These are phyloP conservation scores for Basileuterus tristriatus DNA, from an alignment of 2,797 vertebrate genomes.

Conservation along the genomic window DNA sequence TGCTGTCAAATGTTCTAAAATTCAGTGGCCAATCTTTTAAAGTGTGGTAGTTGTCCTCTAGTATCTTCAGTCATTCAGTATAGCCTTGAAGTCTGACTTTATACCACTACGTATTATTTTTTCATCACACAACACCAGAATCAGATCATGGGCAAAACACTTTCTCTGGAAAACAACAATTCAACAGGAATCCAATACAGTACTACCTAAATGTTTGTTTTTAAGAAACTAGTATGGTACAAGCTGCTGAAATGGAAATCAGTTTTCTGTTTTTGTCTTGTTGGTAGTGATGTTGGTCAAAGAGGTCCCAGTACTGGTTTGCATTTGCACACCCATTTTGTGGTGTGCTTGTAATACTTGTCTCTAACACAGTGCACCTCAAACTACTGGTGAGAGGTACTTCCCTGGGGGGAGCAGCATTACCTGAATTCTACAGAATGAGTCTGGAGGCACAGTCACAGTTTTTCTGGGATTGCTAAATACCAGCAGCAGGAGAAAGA, in stretches of 20 bases:
- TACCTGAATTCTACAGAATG: not conserved
- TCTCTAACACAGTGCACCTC: not conserved
- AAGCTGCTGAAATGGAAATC: not conserved
- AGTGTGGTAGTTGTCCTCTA: not conserved
- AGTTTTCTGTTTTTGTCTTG: not conserved
- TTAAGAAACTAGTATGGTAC: not conserved
- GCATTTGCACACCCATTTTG: fast-evolving
- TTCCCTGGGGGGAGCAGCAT: not conserved
- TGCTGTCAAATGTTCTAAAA: not conserved
- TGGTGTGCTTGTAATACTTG: not conserved
- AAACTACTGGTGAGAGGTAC: not conserved
- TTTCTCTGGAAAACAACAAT: not conserved
- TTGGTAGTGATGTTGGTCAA: not conserved
- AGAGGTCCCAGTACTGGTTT: not conserved
- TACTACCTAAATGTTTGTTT: not conserved
- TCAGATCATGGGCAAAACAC: not conserved
- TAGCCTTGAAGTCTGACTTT: not conserved
- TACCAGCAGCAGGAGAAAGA: not conserved
- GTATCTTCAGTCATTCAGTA: not conserved
- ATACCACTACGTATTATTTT: not conserved
- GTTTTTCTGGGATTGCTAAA: not conserved
- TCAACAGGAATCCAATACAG: not conserved
- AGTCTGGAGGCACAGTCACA: not conserved
- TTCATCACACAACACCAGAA: not conserved
- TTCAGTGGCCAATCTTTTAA: not conserved